A percentile compares a stretch with the other conserved stretches of the same genome.
phyloP scores from a whole-genome alignment of 2,888 invertebrate species.

The Agriopis aurantiaria region DNA sequence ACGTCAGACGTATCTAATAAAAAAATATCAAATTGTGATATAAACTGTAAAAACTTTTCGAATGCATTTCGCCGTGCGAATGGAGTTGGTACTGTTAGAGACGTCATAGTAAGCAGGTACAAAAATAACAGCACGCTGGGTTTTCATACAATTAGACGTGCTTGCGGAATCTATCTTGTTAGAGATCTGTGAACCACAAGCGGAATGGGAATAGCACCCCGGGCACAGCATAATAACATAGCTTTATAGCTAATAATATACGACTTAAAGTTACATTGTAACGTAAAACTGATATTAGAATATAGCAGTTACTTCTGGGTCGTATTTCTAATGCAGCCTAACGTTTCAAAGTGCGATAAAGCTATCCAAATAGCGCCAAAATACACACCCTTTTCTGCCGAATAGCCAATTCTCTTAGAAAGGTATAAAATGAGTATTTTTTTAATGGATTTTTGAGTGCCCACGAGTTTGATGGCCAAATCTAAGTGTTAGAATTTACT shows the following conservation, averaged over 20 bases:
- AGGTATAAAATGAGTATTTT: conserved; percentile 79
- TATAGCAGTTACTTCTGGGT: conserved; percentile 59
- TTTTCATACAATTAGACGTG: too few relatives aligned
- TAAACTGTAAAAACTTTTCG: too few relatives aligned
- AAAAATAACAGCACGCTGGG: too few relatives aligned
- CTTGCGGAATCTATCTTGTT: too few relatives aligned
- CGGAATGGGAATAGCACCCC: conserved; percentile 52
- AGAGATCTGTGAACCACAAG: conserved; percentile 42
- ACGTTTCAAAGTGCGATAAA: conserved; percentile 59
- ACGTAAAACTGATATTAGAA: conserved; percentile 67
- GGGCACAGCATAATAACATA: conserved; percentile 59
- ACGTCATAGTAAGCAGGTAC: too few relatives aligned
- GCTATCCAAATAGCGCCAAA: conserved; percentile 59
- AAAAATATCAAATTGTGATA: too few relatives aligned
- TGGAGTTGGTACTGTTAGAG: too few relatives aligned
- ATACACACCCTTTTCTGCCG: conserved; percentile 62
- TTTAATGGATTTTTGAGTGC: conserved; percentile 86
- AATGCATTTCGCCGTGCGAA: too few relatives aligned
- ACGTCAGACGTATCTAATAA: too few relatives aligned
- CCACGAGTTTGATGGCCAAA: conserved; percentile 81
- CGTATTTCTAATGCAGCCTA: conserved; percentile 66
- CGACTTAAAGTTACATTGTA: conserved; percentile 52
- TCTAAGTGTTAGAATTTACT: conserved; percentile 82
- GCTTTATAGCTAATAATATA: conserved; percentile 70
- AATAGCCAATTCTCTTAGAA: conserved; percentile 67